A percentile compares a stretch with the other conserved stretches of the same genome.
phyloP scores from a whole-genome alignment of 2,888 invertebrate species.

The Halictus ligatus region DNA sequence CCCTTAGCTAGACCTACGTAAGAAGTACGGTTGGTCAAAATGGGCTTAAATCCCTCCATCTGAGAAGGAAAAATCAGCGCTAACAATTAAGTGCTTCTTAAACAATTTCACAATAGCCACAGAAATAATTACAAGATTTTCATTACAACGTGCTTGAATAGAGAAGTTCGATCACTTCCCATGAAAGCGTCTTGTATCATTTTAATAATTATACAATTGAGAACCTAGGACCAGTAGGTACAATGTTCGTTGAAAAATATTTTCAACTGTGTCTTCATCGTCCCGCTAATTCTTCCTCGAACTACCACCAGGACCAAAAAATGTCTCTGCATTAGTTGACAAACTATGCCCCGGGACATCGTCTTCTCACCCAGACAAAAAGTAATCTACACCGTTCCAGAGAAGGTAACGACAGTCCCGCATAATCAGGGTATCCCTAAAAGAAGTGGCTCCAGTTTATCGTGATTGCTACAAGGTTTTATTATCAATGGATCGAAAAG shows the following conservation, averaged over 20 bases:
- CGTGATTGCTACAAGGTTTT: conserved; percentile 45
- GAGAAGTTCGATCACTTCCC: background rate
- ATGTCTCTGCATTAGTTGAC: background rate
- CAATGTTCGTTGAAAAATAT: background rate
- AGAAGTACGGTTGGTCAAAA: background rate
- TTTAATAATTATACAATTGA: background rate
- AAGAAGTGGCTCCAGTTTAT: conserved; percentile 37
- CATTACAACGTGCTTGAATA: background rate
- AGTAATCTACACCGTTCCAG: conserved; percentile 14
- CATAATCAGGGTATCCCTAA: conserved; percentile 11
- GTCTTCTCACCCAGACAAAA: conserved; percentile 4
- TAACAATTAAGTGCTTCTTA: background rate
- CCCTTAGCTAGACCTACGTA: background rate
- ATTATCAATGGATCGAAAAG: conserved; percentile 50
- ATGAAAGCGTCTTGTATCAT: background rate
- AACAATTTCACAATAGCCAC: background rate
- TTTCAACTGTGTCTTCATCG: background rate
- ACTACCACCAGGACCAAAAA: background rate
- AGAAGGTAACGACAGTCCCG: conserved; percentile 18
- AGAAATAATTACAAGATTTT: background rate
- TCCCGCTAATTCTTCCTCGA: background rate
- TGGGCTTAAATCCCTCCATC: background rate
- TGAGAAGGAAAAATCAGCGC: background rate
- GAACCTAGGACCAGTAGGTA: background rate
- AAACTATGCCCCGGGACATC: background rate